phyloP scores from a whole-genome alignment of 2,888 invertebrate species.

The Conomelus anceps region DNA sequence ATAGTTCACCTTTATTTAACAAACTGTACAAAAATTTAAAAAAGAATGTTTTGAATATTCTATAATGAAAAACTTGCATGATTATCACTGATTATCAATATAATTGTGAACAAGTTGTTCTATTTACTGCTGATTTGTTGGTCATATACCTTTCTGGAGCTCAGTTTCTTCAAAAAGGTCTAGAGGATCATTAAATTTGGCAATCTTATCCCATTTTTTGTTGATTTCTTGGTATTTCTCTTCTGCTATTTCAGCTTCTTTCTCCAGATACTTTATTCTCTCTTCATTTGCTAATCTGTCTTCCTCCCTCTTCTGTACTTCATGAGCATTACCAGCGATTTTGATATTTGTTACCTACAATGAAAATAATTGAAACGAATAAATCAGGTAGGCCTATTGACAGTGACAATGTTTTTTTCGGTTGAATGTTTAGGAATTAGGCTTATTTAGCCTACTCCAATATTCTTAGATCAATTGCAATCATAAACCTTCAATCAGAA shows the following conservation, averaged over 20 bases:
- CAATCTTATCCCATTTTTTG: constrained; percentile 58
- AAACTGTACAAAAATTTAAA: too few relatives aligned
- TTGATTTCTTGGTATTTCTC: constrained; percentile 60
- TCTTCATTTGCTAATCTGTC: constrained; percentile 47
- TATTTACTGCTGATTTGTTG: neutral
- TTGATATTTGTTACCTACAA: constrained; percentile 57
- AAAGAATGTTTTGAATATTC: too few relatives aligned
- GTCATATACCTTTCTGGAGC: constrained; percentile 52
- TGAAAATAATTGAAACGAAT: neutral
- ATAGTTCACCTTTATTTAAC: too few relatives aligned
- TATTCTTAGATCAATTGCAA: too few relatives aligned
- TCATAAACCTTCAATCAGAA: too few relatives aligned
- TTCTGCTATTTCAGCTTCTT: constrained; percentile 59
- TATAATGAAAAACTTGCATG: too few relatives aligned
- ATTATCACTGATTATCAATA: too few relatives aligned
- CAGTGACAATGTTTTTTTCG: too few relatives aligned
- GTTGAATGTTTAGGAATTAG: too few relatives aligned
- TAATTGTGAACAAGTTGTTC: neutral
- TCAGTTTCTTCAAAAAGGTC: constrained; percentile 63
- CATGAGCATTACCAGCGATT: constrained; percentile 68
- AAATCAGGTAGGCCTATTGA: too few relatives aligned
- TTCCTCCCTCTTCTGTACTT: constrained; percentile 52
- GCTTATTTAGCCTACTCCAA: too few relatives aligned
- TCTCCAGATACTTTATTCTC: constrained; percentile 54
- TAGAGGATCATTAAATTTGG: constrained; percentile 63